phyloP scores from a whole-genome alignment of 2,113 vertebrate genomes.

The Atlantisia rogersi region DNA sequence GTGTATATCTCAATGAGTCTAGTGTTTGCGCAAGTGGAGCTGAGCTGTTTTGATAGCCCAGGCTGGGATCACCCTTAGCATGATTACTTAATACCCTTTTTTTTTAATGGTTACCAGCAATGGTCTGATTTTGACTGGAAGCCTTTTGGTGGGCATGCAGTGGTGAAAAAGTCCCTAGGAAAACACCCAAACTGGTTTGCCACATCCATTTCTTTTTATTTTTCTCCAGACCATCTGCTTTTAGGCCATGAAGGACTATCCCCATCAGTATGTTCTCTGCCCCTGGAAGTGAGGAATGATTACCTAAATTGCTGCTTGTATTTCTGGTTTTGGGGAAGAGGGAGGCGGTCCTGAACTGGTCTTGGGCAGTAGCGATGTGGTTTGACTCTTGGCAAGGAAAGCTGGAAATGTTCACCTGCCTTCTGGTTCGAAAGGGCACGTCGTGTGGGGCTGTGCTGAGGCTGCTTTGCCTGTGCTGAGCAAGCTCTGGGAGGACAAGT shows the following conservation, averaged over 20 bases:
- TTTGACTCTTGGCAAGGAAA: background rate
- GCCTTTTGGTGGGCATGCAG: background rate
- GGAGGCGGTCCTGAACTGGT: background rate
- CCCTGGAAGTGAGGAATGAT: conserved; percentile 1
- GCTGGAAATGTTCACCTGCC: background rate
- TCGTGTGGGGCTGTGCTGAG: background rate
- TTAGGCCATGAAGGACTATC: background rate
- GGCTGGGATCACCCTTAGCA: conserved; percentile 1
- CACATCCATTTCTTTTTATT: background rate
- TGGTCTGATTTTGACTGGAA: background rate
- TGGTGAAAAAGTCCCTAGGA: rapidly evolving
- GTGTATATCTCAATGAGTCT: background rate
- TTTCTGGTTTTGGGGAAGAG: background rate
- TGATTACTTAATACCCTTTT: background rate
- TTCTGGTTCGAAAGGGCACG: background rate
- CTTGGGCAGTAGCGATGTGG: background rate
- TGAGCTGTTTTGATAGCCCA: background rate
- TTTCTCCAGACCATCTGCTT: background rate
- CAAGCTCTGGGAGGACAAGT: background rate
- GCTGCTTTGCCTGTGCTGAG: background rate
- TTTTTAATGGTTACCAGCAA: background rate
- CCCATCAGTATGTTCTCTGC: background rate
- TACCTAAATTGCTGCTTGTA: background rate
- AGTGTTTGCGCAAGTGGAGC: background rate
- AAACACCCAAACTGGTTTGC: background rate